These are phyloP conservation scores for Gallinago paraguaiae DNA, from an alignment of 2,113 vertebrate species.

Conservation along the genomic window DNA sequence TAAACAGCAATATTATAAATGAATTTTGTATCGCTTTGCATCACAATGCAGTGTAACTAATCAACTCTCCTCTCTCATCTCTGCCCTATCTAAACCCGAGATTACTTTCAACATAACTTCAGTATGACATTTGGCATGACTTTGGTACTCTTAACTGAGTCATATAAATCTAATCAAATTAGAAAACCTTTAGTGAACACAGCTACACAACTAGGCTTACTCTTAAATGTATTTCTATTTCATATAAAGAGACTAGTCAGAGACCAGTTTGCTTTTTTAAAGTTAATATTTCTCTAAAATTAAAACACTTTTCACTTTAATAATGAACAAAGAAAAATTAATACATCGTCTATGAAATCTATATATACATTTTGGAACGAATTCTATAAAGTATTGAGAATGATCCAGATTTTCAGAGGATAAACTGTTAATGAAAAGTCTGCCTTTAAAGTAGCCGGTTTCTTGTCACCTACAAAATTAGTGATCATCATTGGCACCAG, in stretches of 20 bases:
- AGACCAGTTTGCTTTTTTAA: not conserved
- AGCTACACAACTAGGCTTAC: not conserved
- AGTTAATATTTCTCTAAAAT: not conserved
- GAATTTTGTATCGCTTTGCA: not conserved
- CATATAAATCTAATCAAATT: not conserved
- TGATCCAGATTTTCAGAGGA: not conserved
- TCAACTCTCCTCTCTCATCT: not conserved
- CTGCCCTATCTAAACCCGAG: not conserved
- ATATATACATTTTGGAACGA: not conserved
- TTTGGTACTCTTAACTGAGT: not conserved
- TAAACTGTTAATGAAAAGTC: not conserved
- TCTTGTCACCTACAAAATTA: not conserved
- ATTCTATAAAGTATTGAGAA: not conserved
- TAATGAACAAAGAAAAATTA: not conserved
- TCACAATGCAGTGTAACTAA: not conserved
- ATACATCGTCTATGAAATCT: not conserved
- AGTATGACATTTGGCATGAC: not conserved
- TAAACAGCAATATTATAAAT: constrained; percentile 8
- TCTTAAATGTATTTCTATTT: not conserved
- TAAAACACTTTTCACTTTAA: not conserved
- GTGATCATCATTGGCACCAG: not conserved
- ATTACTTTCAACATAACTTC: not conserved
- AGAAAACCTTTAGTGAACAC: not conserved
- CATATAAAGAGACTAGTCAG: not conserved
- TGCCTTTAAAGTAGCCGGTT: not conserved